Base-by-base conservation (phyloP, 2,797 vertebrate species). In the Psittacula derbiana region DNA sequence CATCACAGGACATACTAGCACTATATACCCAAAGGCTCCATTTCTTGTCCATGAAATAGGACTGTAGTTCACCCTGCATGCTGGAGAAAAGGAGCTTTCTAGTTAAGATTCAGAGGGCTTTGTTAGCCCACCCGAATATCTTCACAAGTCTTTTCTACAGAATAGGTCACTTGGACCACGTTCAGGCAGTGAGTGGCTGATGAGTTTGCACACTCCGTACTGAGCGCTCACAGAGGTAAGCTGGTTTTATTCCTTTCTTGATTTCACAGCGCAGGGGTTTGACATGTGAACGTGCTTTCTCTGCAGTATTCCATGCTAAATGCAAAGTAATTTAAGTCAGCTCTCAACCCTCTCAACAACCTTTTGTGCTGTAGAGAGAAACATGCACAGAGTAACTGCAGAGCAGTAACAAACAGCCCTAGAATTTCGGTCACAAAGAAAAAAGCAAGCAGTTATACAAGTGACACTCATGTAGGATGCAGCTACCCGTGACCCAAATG, bases 151-250 rank as follows among this genome's bases (percentile, higher is more conserved):
- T 79, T 53, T 88, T 64, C 67, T 61, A 20, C 52, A 16, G 78
- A 76, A 38, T 80, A 85, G 83, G 75, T 80, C 67, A 40, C 64
- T 8, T 12, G 52, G 69, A 47, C 20, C 82, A 43, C 49, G 4
- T 12, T 40, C 27, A 41, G 80, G 78, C 58, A 30, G 57, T 7
- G 8, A 8, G 16, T 14, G 57, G 57, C 82, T 6, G n/a, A 79
- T 86, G 86, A 71, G 70, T 27, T 76, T 75, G 16, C 67, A 25
- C 3, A 2, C 12, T 57, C 66, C 13, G 5, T 43, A 75, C 91
- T 72, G 81, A 94, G 71, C 3, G 24, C 67, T 76, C 71, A 8
- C 74, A 27, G 78, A 93, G 89, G 81, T 91, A 80, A 92, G 91
- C 19, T 7, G 36, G 41, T 46, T 62, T 72, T 21, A 18, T 11